phyloP scores from a whole-genome alignment of 2,888 invertebrate species.

The Cistogaster globosa region DNA sequence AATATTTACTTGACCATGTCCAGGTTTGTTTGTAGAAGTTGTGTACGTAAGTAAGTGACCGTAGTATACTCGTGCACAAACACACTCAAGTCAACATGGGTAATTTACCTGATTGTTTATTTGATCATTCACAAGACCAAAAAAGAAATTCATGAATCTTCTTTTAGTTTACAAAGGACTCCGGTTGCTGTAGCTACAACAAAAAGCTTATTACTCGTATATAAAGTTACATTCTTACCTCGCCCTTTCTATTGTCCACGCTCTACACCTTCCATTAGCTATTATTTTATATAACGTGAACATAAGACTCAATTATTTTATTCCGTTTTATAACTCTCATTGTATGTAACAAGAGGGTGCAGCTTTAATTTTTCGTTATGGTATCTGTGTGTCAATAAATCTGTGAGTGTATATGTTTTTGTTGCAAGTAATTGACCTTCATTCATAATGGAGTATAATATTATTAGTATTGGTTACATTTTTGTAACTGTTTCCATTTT shows the following conservation, averaged over 20 bases:
- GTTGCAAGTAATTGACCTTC: conserved; percentile 69
- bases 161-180: neutral
- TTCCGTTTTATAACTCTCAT: conserved; percentile 39
- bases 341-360: conserved; percentile 43
- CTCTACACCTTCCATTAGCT: neutral
- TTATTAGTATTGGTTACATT: conserved; percentile 9
- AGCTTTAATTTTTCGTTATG: conserved; percentile 2
- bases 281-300: neutral
- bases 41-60: conserved; percentile 53
- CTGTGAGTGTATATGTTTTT: conserved; percentile 19
- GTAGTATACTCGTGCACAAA: conserved; percentile 3
- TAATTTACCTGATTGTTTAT: conserved; percentile 37
- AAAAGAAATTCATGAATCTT: conserved; percentile 5
- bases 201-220: conserved; percentile 8
- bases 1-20: conserved; percentile 63
- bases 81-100: neutral
- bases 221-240: neutral
- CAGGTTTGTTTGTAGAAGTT: neutral
- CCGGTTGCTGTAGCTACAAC: neutral
- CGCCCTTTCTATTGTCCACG: neutral
- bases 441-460: conserved; percentile 56
- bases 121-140: conserved; percentile 31
- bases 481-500: conserved; percentile 1
- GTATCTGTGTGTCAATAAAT: neutral
- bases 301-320: conserved; percentile 41